phyloP scores from a whole-genome alignment of 2,797 vertebrate species.

The Mus minutoides region DNA sequence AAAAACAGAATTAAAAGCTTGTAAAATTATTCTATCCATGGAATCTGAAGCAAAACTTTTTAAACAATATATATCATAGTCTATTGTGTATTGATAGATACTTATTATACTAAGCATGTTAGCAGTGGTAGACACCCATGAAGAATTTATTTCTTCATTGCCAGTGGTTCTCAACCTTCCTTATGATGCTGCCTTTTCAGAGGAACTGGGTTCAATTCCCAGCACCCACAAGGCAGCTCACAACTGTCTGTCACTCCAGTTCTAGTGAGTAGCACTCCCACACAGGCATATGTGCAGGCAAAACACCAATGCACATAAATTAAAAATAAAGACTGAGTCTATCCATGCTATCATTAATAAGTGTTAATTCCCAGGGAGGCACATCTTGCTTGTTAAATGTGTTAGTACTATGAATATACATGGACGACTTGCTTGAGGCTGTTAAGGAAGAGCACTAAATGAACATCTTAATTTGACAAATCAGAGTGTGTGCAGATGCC shows the following conservation, averaged over 20 bases:
- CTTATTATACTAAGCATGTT: neutral
- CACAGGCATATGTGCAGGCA: too few relatives aligned
- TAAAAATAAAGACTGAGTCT: neutral
- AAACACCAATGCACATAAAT: neutral
- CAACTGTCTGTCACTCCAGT: neutral
- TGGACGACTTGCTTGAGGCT: neutral
- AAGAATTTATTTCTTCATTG: neutral
- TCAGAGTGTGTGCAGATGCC: neutral
- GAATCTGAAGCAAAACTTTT: neutral
- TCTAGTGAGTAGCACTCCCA: neutral
- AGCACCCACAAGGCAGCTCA: neutral
- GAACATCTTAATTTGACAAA: constrained; percentile 15
- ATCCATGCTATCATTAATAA: neutral
- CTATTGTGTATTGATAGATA: neutral
- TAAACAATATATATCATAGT: neutral
- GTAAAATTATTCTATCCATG: too few relatives aligned
- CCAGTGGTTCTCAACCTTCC: neutral
- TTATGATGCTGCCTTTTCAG: neutral
- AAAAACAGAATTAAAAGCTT: neutral
- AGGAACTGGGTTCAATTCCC: neutral
- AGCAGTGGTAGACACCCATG: neutral
- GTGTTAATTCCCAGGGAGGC: neutral
- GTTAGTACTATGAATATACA: neutral
- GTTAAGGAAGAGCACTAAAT: neutral
- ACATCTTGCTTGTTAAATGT: neutral